A percentile compares a stretch with the other conserved stretches of the same genome.
Conservation (phyloP, 2,797 vertebrate genomes). For the Tauraco hartlaubi region DNA sequence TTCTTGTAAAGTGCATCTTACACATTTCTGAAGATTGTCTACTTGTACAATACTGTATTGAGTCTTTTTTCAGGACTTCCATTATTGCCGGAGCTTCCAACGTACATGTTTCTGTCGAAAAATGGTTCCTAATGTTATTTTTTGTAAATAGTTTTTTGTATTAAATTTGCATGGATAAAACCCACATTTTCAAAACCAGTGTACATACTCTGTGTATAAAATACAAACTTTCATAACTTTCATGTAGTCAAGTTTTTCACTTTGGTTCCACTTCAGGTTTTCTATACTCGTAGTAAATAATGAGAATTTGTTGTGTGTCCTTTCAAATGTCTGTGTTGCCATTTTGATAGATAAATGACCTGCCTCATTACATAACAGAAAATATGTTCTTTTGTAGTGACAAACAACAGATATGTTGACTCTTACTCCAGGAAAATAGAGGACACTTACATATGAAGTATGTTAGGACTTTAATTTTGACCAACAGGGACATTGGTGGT, state of each 20-base stretch:
- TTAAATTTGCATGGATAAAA: slow-evolving; percentile 84
- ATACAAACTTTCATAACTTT: slow-evolving; percentile 84
- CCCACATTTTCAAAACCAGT: slow-evolving; percentile 68
- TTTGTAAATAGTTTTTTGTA: slow-evolving; percentile 78
- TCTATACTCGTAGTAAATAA: slow-evolving; percentile 30
- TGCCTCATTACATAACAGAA: not conserved
- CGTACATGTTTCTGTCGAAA: slow-evolving; percentile 19
- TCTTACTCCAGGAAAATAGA: not conserved
- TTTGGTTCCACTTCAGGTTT: slow-evolving; percentile 11
- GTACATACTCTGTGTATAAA: slow-evolving; percentile 88
- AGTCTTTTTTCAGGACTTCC: slow-evolving; percentile 51
- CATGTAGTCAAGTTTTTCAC: slow-evolving; percentile 31
- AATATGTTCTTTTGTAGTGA: not conserved
- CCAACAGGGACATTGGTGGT: not conserved
- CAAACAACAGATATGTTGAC: not conserved
- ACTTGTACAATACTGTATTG: slow-evolving; percentile 52
- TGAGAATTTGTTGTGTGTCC: not conserved
- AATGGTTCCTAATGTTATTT: slow-evolving; percentile 36
- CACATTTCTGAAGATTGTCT: slow-evolving; percentile 14
- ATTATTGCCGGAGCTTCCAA: slow-evolving; percentile 70
- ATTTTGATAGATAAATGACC: not conserved
- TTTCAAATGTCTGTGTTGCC: not conserved
- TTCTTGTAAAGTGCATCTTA: slow-evolving; percentile 56
- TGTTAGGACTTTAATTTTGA: not conserved
- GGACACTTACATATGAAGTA: rapidly evolving